Evolutionary conservation across 2,888 invertebrate genomes (phyloP), one percentile per base, ranked within the genome.

Genomic region (Cephus spinipes): DNA sequence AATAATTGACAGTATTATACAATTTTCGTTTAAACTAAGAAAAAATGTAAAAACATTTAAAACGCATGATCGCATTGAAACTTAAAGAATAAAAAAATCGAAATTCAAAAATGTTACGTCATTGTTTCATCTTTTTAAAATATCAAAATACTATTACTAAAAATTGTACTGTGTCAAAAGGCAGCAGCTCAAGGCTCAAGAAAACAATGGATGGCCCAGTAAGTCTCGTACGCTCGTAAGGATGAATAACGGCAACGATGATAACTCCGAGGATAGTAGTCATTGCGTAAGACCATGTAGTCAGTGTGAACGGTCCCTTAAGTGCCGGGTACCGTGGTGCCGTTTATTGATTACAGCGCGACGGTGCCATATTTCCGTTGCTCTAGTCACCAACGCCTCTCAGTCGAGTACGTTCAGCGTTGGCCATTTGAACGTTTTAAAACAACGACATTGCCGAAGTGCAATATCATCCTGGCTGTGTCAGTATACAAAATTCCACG

Each of bases 331-430:
- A 75, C 83, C 81, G 79, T 79, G 85, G 88, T 88, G 85, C 87
- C 87, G 84, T 88, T 89, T 87, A 89, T 89, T 84, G 89, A 89
- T 89, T 82, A 75, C 83, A 79, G 77, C 79, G 82, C 85, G 79
- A 80, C 83, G 84, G 88, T 87, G 87, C 88, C 89, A 89, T 87
- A 88, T 86, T 85, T 85, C 85, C 80, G 80, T 73, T 79, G 31
- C 36, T 73, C 74, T 73, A n/a, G 76, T 73, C 69, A 76, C 73
- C 55, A 69, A 34, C 74, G 73, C 74, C 71, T 71, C 69, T 71
- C 69, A 76, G 76, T 79, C 40, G 74, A 31, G 15, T 23, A 73
- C 76, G 73, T 69, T 36, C 36, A n/a, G 73, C 77, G 79, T 80
- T 85, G 82, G 83, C 82, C 84, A 84, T 86, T 85, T 82, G 80